Base-by-base conservation (phyloP, 2,113 vertebrate genomes). In the Sinocyclocheilus rhinocerous region DNA sequence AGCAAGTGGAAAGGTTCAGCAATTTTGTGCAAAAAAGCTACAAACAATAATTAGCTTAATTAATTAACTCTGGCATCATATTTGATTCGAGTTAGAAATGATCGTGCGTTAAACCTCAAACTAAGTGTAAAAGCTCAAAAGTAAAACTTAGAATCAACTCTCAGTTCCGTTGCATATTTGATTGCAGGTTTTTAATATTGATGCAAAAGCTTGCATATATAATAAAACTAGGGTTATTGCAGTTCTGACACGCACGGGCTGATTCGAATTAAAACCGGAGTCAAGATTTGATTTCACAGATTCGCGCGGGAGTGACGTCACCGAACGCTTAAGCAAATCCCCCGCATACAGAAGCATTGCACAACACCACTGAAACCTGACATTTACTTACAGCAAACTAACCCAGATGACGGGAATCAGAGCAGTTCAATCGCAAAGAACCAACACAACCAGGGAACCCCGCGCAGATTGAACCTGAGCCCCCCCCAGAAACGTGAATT, bases 331-430 rank as follows among this genome's bases (percentile, higher is more conserved):
- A 59, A 83, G 81, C 67, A 59, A 83, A 83, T 15, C 59, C 67
- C 65, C 48, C 48, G 39, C n/a, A 82, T 36, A 73, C 20, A 67
- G 15, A 73, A 36, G 81, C 24, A 33, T 84, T 84, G 81, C 81
- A 39, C 81, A 84, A 84, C 6, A 59, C 12, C 8, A 6, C 16
- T 83, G 36, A 82, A 50, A 33, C 2, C 45, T 16, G 48, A 55
- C 63, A 16, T 48, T 11, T 48, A 83, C 24, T 39, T 8, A 80
- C 26, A 80, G 33, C 6, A 39, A 80, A 33, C 18, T n/a, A 61
- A 16, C 55, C 55, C 11, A 8, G 7, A 48, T 6, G 24, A 18
- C 22, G 7, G 4, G 4, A 42, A 81, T 81, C 76, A 36, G 10
- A 18, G 52, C 76, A 22, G 16, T 29, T 52, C 24, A 24, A 2